Percentiles rank a stretch among this genome's conserved stretches.
Conservation (phyloP, 2,113 vertebrate genomes). For the Ondatra zibethicus region DNA sequence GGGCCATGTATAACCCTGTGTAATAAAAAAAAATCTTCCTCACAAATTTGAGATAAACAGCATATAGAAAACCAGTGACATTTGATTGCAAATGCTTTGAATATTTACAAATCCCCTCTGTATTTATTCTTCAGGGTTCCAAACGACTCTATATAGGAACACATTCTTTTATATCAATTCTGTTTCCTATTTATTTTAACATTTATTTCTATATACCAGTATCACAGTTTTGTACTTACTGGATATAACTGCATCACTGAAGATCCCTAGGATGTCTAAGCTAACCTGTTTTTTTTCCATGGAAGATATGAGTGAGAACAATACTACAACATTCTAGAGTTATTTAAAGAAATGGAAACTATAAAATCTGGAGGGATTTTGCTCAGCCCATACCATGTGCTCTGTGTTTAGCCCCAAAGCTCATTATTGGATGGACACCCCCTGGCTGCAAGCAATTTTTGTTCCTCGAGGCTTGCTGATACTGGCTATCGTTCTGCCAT, state of each 20-base stretch:
- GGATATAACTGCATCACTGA: background rate
- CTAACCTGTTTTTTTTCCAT: background rate
- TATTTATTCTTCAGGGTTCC: background rate
- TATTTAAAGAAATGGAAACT: slow-evolving; percentile 73
- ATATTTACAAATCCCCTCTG: background rate
- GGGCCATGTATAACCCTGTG: background rate
- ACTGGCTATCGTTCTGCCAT: slow-evolving; percentile 81
- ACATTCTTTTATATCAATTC: background rate
- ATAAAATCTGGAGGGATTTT: slow-evolving; percentile 46
- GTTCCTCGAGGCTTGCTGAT: slow-evolving; percentile 89
- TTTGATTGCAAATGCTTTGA: background rate
- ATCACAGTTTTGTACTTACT: background rate
- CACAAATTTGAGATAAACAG: background rate
- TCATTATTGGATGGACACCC: slow-evolving; percentile 85
- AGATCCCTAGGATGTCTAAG: background rate
- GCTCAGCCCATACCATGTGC: slow-evolving; percentile 42
- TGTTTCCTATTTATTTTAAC: background rate
- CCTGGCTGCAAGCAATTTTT: slow-evolving; percentile 87
- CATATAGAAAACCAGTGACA: background rate
- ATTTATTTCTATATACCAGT: background rate
- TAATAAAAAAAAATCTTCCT: background rate
- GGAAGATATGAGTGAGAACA: slow-evolving; percentile 40
- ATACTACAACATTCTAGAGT: slow-evolving; percentile 42
- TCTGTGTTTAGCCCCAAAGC: slow-evolving; percentile 61
- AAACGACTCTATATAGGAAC: background rate